Base-by-base conservation (phyloP, 2,888 invertebrate genomes). In the Tipula confusa region DNA sequence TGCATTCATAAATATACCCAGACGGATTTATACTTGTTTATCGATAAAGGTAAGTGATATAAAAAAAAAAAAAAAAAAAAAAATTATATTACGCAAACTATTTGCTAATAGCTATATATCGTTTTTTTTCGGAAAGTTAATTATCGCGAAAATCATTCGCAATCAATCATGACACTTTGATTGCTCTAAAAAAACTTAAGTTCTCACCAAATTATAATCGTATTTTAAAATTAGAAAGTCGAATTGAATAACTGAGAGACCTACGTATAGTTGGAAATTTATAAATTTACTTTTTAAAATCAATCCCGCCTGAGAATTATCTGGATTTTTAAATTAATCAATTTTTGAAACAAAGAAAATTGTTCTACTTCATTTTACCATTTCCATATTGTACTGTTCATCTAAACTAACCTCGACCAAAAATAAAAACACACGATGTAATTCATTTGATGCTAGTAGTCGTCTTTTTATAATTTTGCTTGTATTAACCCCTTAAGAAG, bases 11-110 rank as follows among this genome's bases (percentile, higher is more conserved):
- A 89, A 90, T 88, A 90, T 91, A 89, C 91, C 91, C 87, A 89
- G 90, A 88, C 92, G 92, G 90, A 92, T 95, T 91, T 93, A 93
- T 92, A 92, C 94, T 91, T 94, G 94, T 92, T 92, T 95, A 89
- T 93, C 94, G 89, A 93, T 95, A 91, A 92, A 93, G 94, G 95
- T 95, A 93, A 92, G 91, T 91, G 84, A 64, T 64, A n/a, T n/a
- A n/a, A n/a, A n/a, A n/a, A n/a, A n/a, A n/a, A n/a, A n/a, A n/a
- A n/a, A n/a, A n/a, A n/a, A n/a, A n/a, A n/a, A n/a, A n/a, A 43
- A 43, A 43, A 64, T 9, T 64, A 48, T 4, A 24, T 64, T 64
- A 43, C 43, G 43, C 43, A 43, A 43, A 43, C n/a, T 43, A 15
- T 43, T n/a, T 43, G n/a, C 43, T 15, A 43, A 43, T n/a, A n/a